These are phyloP conservation scores for Geotrupes spiniger DNA, from an alignment of 2,888 invertebrate genomes.

Conservation along the genomic window DNA sequence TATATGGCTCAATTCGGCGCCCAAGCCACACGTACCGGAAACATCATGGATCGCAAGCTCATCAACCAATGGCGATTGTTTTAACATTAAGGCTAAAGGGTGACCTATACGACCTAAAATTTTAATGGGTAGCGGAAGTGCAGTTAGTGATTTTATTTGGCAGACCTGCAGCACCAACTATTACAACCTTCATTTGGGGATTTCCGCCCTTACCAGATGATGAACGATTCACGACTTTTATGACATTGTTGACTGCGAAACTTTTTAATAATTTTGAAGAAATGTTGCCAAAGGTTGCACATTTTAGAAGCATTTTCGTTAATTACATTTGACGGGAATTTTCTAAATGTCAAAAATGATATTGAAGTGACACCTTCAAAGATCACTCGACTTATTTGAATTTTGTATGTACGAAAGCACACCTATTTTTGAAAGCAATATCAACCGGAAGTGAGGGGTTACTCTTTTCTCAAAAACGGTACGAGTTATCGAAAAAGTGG, in stretches of 20 bases:
- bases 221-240: too few relatives aligned
- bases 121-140: neutral
- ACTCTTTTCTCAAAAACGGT: too few relatives aligned
- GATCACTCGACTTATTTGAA: too few relatives aligned
- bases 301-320: conserved; percentile 3
- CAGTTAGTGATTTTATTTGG: neutral
- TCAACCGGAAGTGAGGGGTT: too few relatives aligned
- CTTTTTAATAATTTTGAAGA: conserved; percentile 9
- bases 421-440: too few relatives aligned
- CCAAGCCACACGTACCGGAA: conserved; percentile 42
- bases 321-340: conserved; percentile 2
- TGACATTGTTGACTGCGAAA: neutral
- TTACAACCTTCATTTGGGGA: conserved; percentile 19
- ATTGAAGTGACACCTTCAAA: neutral
- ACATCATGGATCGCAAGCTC: conserved; percentile 60
- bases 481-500: too few relatives aligned
- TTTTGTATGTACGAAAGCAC: too few relatives aligned
- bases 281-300: neutral
- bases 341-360: neutral
- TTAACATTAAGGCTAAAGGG: conserved; percentile 57
- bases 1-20: conserved; percentile 50
- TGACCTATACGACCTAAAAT: conserved; percentile 53
- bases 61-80: conserved; percentile 57
- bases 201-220: conserved; percentile 3
- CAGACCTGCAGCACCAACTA: conserved; percentile 21